Evolutionary conservation across 2,113 vertebrate species (phyloP).

Genomic region (Parotia lawesii): DNA sequence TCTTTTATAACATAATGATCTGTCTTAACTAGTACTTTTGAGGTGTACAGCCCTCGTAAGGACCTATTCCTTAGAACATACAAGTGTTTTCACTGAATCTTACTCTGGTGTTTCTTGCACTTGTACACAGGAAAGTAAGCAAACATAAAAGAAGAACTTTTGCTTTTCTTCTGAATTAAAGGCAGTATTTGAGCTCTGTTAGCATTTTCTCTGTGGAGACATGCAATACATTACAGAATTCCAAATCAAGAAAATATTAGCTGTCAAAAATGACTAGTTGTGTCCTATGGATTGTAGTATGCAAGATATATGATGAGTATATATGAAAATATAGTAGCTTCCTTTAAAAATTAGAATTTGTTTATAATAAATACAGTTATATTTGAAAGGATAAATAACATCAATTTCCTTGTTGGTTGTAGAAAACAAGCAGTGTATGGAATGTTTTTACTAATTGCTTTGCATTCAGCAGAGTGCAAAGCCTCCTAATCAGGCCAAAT

Average conservation of each 20-base stretch:
- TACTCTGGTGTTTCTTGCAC: background rate
- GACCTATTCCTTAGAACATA: background rate
- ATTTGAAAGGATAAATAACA: background rate
- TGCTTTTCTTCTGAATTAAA: background rate
- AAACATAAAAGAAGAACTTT: background rate
- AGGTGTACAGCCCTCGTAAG: background rate
- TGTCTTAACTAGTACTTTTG: background rate
- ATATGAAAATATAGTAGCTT: background rate
- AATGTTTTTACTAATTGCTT: background rate
- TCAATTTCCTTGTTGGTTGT: background rate
- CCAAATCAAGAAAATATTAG: background rate
- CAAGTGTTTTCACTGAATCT: background rate
- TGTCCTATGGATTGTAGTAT: background rate
- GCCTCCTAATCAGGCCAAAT: slow-evolving; percentile 17
- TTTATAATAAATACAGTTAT: background rate
- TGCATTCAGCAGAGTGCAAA: background rate
- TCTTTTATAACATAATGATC: background rate
- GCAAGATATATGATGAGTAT: background rate
- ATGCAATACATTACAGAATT: background rate
- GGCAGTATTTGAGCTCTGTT: background rate
- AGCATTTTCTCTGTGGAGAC: background rate
- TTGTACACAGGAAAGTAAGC: background rate
- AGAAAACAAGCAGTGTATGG: background rate
- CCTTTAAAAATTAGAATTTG: background rate
- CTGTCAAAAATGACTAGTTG: background rate